Evolutionary conservation across 1,140 invertebrate genomes (phyloP).

Genomic region (Oryzaephilus surinamensis): DNA sequence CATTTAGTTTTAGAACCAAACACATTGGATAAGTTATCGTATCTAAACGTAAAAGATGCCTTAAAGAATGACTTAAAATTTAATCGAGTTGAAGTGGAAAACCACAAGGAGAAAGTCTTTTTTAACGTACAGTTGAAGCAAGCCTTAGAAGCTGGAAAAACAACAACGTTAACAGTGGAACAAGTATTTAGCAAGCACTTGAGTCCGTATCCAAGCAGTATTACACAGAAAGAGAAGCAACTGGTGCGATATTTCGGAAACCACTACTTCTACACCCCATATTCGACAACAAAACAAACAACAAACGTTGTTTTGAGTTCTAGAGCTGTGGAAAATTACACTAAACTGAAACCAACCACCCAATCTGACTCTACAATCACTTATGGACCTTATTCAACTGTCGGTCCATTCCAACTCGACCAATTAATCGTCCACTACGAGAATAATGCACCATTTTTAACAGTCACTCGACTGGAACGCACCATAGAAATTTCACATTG

Average conservation of each 20-base stretch:
- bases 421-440: conserved; percentile 84
- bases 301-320: conserved; percentile 40
- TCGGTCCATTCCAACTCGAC: conserved; percentile 39
- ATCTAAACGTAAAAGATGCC: conserved; percentile 58
- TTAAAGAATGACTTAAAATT: conserved; percentile 52
- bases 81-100: conserved; percentile 42
- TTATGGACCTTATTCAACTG: conserved; percentile 82
- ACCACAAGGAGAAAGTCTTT: conserved; percentile 41
- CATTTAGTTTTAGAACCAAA: conserved; percentile 58
- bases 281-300: conserved; percentile 66
- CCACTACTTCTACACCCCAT: conserved; percentile 76
- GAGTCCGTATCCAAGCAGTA: conserved; percentile 72
- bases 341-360: conserved; percentile 73
- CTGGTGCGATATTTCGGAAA: conserved; percentile 79
- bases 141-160: conserved; percentile 45
- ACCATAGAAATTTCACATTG: conserved; percentile 96
- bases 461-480: conserved; percentile 73
- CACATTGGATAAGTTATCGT: conserved; percentile 57
- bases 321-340: conserved; percentile 70
- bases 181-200: conserved; percentile 65
- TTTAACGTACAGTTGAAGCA: conserved; percentile 45
- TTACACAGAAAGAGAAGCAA: conserved; percentile 89
- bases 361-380: conserved; percentile 67
- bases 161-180: conserved; percentile 57
- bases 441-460: conserved; percentile 92